Base-by-base conservation (phyloP, 2,113 vertebrate genomes). In the Esox niger region DNA sequence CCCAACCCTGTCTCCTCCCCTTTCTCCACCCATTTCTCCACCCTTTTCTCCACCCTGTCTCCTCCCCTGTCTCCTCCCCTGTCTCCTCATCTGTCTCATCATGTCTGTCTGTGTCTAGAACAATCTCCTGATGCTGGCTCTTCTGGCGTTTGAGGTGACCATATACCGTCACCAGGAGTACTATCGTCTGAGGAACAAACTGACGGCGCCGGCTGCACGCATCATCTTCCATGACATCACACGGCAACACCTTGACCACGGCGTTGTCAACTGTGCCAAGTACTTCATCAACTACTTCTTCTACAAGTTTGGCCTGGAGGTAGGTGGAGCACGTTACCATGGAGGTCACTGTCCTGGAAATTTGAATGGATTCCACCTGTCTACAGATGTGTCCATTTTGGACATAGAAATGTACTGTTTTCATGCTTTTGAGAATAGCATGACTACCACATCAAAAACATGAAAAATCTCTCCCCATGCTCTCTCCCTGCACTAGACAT, bases 221-320 rank as follows among this genome's bases (percentile, higher is more conserved):
- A 97, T 95, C 5, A 96, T 99, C 84, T 99, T 99, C 86, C 96
- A 98, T 66, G 93, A 96, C 71, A 92, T 96, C 78, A 98, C 97
- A 9, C 93, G 95, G 64, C 92, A 94, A 43, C 96, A 99, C 83
- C 86, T 99, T 71, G 97, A 99, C 82, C 90, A 94, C 20, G 96
- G 96, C 71, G 89, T 99, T 62, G 7, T 97, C 70, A 94, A 88
- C 79, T 98, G 95, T 86, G 85, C 94, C 87, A 99, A 98, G 83
- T 99, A 99, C 80, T 99, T 99, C 82, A 84, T 98, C 84, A 98
- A 99, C 86, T 99, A 97, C 84, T 99, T 98, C 89, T 98, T 98
- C 89, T 99, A 99, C 90, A 99, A 99, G 78, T 99, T 99, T 86
- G 96, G 97, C 47, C 90, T 99, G 57, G 97, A 99, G 95, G 97